phyloP scores from a whole-genome alignment of 2,113 vertebrate genomes.

The Cryptomyrus ogoouensis region DNA sequence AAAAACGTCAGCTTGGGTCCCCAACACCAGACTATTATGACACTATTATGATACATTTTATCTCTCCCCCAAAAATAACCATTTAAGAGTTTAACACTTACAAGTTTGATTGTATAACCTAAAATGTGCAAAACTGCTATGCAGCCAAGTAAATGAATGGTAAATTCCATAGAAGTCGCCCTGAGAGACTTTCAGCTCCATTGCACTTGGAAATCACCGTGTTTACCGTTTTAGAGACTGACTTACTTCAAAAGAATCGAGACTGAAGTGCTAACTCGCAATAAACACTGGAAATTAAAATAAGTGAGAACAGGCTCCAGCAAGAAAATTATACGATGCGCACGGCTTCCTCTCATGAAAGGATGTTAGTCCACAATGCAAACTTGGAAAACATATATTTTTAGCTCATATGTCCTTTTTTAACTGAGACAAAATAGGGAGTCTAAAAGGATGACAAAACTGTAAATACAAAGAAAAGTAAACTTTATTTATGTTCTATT shows the following conservation, averaged over 20 bases:
- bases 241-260: neutral
- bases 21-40: neutral
- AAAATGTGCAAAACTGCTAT: neutral
- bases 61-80: neutral
- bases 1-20: neutral
- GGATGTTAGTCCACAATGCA: neutral
- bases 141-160: neutral
- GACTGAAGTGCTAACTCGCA: slow-evolving; percentile 1
- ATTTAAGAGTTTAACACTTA: slow-evolving; percentile 13
- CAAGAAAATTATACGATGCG: neutral
- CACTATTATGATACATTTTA: neutral
- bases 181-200: neutral
- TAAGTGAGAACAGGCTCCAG: neutral
- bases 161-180: neutral
- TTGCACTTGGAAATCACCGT: neutral
- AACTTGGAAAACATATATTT: slow-evolving; percentile 4
- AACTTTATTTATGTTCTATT: neutral
- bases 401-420: neutral
- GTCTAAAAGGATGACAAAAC: neutral
- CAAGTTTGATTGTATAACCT: neutral
- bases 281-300: slow-evolving; percentile 19
- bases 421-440: neutral
- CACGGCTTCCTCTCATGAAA: neutral
- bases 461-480: neutral
- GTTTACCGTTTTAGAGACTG: slow-evolving; percentile 1